Evolutionary conservation across 53 echinoderm and acorn worm genomes (phyloP).

Genomic region (Luidia sarsii): DNA sequence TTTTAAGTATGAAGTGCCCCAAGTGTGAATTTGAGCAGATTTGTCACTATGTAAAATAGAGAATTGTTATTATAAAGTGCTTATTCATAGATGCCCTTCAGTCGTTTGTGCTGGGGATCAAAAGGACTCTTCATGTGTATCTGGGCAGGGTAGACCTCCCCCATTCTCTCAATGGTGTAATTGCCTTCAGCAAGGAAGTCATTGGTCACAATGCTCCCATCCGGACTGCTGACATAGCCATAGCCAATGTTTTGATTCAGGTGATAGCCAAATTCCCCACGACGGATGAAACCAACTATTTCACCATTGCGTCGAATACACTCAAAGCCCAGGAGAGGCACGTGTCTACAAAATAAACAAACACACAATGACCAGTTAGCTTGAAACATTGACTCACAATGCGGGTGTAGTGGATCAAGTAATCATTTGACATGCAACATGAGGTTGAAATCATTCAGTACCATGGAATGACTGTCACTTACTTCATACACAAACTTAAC

Average conservation of each 20-base stretch:
- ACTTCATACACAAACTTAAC: too few relatives aligned
- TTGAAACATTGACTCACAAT: too few relatives aligned
- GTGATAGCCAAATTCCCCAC: constrained; percentile 75
- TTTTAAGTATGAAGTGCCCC: too few relatives aligned
- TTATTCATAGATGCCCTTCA: constrained; percentile 72
- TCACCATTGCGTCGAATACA: constrained; percentile 82
- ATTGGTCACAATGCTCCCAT: constrained; percentile 76
- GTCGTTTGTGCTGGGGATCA: constrained; percentile 80
- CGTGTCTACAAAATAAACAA: constrained; percentile 50
- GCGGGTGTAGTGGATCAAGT: too few relatives aligned
- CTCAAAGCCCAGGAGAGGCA: constrained; percentile 79
- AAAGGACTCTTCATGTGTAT: constrained; percentile 86
- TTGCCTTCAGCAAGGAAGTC: constrained; percentile 76
- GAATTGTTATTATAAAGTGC: neutral
- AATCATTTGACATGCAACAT: too few relatives aligned
- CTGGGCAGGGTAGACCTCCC: constrained; percentile 65
- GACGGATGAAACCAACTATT: constrained; percentile 78
- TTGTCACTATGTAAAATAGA: neutral
- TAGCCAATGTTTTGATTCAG: constrained; percentile 80
- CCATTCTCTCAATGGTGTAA: constrained; percentile 89
- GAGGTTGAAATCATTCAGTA: too few relatives aligned
- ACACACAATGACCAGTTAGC: too few relatives aligned
- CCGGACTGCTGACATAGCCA: constrained; percentile 70
- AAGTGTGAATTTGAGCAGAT: too few relatives aligned
- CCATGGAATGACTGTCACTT: too few relatives aligned